Evolutionary conservation across 2,888 invertebrate genomes (phyloP), one percentile per base, ranked within the genome.

Genomic region (Pristionchus fissidentatus): DNA sequence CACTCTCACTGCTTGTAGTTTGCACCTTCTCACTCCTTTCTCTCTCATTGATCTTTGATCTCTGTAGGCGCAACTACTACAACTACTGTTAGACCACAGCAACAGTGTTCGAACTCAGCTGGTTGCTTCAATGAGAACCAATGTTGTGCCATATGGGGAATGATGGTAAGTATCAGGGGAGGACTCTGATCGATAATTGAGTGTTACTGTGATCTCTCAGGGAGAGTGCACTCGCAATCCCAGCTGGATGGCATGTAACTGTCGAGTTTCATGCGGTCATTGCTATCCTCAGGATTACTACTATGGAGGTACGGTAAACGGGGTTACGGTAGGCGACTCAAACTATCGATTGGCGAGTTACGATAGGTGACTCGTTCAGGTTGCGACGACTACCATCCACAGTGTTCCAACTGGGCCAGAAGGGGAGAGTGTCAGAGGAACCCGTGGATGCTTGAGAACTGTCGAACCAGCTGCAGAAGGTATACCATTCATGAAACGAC

Each of bases 171-270:
- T 0, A 62, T 22, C n/a, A 19, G 55, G 1, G 26, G 10, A 0
- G 57, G 29, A 7, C 35, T 41, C n/a, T 10, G 22, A n/a, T n/a
- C n/a, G n/a, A n/a, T n/a, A n/a, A n/a, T n/a, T 32, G 26, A 13
- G 10, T 29, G 15, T 60, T 29, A 32, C 22, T 7, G 5, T 26
- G 3, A 3, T 19, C 35, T 19, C 38, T 60, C 46, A 85, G 86
- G 88, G 88, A 19, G 84, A 86, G 77, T 89, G 89, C 78, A 83
- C 88, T 19, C 85, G 83, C 32, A 91, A 90, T 84, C 66, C 88
- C 13, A 84, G 85, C 38, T 91, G 88, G 87, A 91, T 91, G 91
- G 87, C 89, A 0, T 91, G 91, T 86, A 91, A 91, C 84, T 91
- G 91, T 79, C 84, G 90, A 13, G 91, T 91, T n/a, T 89, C 88